phyloP scores from a whole-genome alignment of 2,888 invertebrate species.

The Aethes cnicana region DNA sequence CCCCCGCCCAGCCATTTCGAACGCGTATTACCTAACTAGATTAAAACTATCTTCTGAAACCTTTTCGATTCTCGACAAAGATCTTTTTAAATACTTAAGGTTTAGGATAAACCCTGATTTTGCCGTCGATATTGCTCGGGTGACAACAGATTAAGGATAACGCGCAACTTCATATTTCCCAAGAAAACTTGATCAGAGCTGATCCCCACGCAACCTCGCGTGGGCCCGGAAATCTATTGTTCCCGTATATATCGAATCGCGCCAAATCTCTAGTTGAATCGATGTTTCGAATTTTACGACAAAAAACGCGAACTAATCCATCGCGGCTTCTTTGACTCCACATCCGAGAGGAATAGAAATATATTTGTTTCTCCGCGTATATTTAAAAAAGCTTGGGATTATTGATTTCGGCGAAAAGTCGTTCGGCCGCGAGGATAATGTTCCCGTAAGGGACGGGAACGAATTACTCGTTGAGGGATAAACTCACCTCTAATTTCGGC shows the following conservation, averaged over 20 bases:
- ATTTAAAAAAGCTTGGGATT: constrained; percentile 73
- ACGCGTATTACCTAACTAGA: constrained; percentile 41
- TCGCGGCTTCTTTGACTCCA: constrained; percentile 75
- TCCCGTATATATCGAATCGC: constrained; percentile 61
- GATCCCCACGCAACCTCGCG: constrained; percentile 61
- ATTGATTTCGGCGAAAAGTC: constrained; percentile 76
- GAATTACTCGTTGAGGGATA: constrained; percentile 77
- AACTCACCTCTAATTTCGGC: constrained; percentile 72
- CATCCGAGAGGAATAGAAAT: constrained; percentile 51
- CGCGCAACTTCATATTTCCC: constrained; percentile 45
- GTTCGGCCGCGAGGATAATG: constrained; percentile 70
- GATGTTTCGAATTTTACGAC: constrained; percentile 71
- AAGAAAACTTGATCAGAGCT: constrained; percentile 60
- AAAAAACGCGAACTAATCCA: constrained; percentile 68
- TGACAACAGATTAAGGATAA: constrained; percentile 28
- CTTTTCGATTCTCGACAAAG: background rate
- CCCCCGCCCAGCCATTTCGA: constrained; percentile 56
- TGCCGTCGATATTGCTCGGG: background rate
- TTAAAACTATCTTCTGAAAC: constrained; percentile 3
- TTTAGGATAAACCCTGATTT: background rate
- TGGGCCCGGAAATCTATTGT: constrained; percentile 74
- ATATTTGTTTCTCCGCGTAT: constrained; percentile 72
- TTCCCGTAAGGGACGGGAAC: constrained; percentile 68
- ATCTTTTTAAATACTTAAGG: background rate
- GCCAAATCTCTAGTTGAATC: constrained; percentile 72